These are phyloP conservation scores for Crotalus helleri DNA, from an alignment of 2,113 vertebrate genomes.

Conservation along the genomic window DNA sequence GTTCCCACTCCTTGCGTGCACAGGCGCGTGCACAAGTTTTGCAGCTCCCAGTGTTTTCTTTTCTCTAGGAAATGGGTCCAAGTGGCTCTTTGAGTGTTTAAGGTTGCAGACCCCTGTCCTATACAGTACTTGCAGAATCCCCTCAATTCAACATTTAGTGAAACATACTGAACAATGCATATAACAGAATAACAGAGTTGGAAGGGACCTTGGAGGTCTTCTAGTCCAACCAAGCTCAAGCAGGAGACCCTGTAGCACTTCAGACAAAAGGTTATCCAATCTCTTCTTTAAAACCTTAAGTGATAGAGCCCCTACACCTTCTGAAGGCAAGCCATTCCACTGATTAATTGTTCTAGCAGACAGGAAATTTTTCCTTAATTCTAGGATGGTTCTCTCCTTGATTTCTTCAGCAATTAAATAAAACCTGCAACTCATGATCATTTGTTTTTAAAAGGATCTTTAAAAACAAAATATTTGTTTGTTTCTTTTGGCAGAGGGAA, in stretches of 20 bases:
- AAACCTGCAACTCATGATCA: background rate
- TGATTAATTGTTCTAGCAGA: background rate
- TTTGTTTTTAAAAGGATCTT: slow-evolving; percentile 25
- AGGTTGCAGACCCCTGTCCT: no score
- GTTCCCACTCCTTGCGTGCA: no score
- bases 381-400: background rate
- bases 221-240: background rate
- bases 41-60: no score
- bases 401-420: slow-evolving; percentile 25
- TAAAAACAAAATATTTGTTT: slow-evolving; percentile 16
- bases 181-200: background rate
- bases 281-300: background rate
- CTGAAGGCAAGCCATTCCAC: background rate
- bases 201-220: background rate
- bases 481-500: slow-evolving; percentile 6
- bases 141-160: background rate
- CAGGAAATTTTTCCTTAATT: background rate
- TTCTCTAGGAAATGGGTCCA: no score
- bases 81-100: no score
- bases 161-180: background rate
- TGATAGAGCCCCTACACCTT: background rate
- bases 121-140: background rate
- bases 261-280: no score
- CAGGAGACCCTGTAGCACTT: background rate
- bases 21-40: no score